Percentiles rank a stretch among this genome's conserved stretches.
phyloP scores from a whole-genome alignment of 2,888 invertebrate species.

The Cryptophagus acutangulus region DNA sequence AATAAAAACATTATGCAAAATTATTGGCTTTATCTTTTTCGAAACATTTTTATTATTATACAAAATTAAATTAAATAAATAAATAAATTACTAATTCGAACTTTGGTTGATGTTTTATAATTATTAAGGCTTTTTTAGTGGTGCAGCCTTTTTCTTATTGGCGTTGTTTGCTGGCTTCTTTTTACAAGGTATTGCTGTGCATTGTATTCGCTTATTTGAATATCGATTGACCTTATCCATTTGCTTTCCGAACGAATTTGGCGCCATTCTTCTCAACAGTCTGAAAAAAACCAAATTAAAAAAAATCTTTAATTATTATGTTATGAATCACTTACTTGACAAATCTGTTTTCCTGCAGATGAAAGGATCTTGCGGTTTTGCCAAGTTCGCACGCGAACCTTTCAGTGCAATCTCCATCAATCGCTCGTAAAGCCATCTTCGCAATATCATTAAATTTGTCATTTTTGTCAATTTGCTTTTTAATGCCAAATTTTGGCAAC shows the following conservation, averaged over 20 bases:
- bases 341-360: constrained; percentile 43
- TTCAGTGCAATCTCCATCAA: constrained; percentile 49
- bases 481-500: constrained; percentile 47
- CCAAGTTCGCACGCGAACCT: constrained; percentile 49
- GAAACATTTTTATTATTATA: background rate
- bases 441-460: constrained; percentile 44
- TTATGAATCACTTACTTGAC: constrained; percentile 38
- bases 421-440: constrained; percentile 45
- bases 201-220: constrained; percentile 39
- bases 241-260: constrained; percentile 38
- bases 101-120: constrained; percentile 34
- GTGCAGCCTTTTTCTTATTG: constrained; percentile 28
- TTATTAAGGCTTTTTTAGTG: too few species aligned
- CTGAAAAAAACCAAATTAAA: constrained; percentile 31
- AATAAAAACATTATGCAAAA: constrained; percentile 30
- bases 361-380: constrained; percentile 43
- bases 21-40: constrained; percentile 1
- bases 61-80: constrained; percentile 30
- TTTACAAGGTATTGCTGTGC: constrained; percentile 44
- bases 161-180: constrained; percentile 26
- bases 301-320: constrained; percentile 6
- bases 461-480: constrained; percentile 31
- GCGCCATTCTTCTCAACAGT: constrained; percentile 41
- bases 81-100: constrained; percentile 26
- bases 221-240: constrained; percentile 42